A percentile compares a stretch with the other conserved stretches of the same genome.
These are phyloP conservation scores for Tachuris rubrigastra DNA, from an alignment of 2,113 vertebrate species.

Conservation along the genomic window DNA sequence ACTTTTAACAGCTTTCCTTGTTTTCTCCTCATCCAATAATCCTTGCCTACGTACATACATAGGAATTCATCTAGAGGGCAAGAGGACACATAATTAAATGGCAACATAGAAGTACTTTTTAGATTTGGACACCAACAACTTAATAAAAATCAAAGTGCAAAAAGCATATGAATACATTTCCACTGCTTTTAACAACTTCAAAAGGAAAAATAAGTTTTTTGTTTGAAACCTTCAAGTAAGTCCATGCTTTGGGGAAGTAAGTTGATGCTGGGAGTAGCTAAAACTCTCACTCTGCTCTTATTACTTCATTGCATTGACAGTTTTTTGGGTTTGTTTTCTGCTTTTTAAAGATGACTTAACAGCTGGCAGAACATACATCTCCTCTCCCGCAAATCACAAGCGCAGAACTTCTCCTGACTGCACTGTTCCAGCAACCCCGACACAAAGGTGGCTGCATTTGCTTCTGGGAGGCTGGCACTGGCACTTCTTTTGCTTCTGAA, in stretches of 20 bases:
- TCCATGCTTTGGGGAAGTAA: background rate
- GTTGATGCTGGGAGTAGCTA: background rate
- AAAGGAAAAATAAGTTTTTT: background rate
- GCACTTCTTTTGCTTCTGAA: background rate
- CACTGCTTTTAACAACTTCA: background rate
- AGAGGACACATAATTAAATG: background rate
- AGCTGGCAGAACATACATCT: background rate
- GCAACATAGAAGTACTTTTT: background rate
- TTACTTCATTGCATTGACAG: background rate
- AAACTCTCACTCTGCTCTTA: background rate
- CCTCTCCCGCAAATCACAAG: background rate
- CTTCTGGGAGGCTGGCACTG: background rate
- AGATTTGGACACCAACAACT: background rate
- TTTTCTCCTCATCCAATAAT: background rate
- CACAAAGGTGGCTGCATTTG: background rate
- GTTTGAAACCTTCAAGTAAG: background rate
- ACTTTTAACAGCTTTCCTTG: background rate
- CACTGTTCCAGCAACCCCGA: background rate
- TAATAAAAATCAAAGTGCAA: background rate
- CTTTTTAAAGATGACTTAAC: background rate
- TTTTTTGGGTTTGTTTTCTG: background rate
- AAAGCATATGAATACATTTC: background rate
- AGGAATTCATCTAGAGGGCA: background rate
- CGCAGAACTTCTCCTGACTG: background rate
- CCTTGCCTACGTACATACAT: rapidly evolving